Percentiles rank a stretch among this genome's conserved stretches.
phyloP scores from a whole-genome alignment of 2,888 invertebrate genomes.

The Mongoloraphidia duomilia region DNA sequence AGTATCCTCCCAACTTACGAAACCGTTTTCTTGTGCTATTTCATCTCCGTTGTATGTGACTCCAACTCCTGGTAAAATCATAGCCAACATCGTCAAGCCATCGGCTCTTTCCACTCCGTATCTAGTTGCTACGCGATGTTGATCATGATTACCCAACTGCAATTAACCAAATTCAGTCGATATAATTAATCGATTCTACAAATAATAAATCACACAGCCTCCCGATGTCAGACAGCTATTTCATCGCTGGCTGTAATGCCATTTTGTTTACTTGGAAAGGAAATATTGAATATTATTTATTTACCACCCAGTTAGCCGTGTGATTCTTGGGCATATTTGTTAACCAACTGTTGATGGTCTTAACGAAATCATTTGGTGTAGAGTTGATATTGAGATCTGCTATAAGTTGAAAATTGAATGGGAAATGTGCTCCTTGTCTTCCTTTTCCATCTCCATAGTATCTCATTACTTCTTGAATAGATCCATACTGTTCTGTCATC shows the following conservation, averaged over 20 bases:
- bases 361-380: constrained; percentile 43
- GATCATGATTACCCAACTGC: constrained; percentile 71
- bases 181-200: too few relatives aligned
- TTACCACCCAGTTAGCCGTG: constrained; percentile 64
- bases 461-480: constrained; percentile 39
- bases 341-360: constrained; percentile 48
- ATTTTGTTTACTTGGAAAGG: too few relatives aligned
- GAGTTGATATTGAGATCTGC: constrained; percentile 40
- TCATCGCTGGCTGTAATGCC: too few relatives aligned
- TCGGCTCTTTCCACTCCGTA: constrained; percentile 54
- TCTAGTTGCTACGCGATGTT: constrained; percentile 50
- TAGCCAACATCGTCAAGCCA: constrained; percentile 68
- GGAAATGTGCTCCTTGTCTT: constrained; percentile 53
- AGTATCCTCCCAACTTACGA: constrained; percentile 36
- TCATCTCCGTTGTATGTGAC: constrained; percentile 83
- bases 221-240: too few relatives aligned
- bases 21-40: constrained; percentile 51
- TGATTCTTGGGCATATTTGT: constrained; percentile 43
- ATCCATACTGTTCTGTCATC: constrained; percentile 63
- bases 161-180: constrained; percentile 16
- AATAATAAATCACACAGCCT: too few relatives aligned
- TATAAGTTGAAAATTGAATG: constrained; percentile 66
- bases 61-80: constrained; percentile 71
- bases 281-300: constrained; percentile 19
- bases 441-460: constrained; percentile 45